Conservation (phyloP, 2,113 vertebrate genomes). For the Corythoichthys intestinalis region DNA sequence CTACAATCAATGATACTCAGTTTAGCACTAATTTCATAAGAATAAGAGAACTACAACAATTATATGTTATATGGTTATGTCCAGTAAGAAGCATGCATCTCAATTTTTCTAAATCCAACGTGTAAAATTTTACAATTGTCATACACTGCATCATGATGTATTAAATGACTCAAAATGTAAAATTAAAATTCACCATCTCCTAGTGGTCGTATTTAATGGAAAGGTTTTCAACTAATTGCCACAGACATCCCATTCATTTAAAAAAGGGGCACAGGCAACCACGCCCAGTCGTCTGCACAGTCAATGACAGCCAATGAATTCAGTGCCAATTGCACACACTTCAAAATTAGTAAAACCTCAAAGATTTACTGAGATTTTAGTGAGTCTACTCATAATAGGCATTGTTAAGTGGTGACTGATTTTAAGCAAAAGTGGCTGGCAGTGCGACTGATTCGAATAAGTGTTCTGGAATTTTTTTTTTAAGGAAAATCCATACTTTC, state of each 20-base stretch:
- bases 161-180: neutral
- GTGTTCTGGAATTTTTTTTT: neutral
- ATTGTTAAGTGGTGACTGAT: no score
- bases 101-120: neutral
- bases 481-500: neutral
- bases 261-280: no score
- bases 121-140: neutral
- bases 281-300: no score
- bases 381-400: no score
- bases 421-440: no score
- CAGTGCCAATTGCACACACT: no score
- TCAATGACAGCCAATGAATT: no score
- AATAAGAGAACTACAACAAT: neutral
- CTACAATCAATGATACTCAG: neutral
- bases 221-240: neutral
- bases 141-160: neutral
- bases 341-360: no score
- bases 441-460: no score
- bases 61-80: neutral
- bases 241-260: neutral
- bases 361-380: no score
- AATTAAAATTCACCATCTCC: no score
- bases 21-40: slow-evolving; percentile 8
- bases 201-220: neutral
- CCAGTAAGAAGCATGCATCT: neutral